Base-by-base conservation (phyloP, 2,888 invertebrate species). In the Drosophila prolongata region DNA sequence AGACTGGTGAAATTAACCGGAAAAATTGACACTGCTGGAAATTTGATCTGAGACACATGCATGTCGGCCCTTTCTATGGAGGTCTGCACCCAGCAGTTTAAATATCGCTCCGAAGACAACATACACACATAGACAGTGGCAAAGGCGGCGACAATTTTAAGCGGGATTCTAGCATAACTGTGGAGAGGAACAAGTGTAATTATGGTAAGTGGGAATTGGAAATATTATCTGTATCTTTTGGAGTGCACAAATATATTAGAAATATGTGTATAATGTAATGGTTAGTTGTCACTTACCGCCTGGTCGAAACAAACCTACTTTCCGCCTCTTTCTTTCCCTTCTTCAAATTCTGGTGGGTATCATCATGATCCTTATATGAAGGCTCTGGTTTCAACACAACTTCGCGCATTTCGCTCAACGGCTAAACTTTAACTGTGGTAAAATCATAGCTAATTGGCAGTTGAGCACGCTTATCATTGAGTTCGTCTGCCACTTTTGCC, bases 41-140 rank as follows among this genome's bases (percentile, higher is more conserved):
- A 90, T 1, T 76, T 55, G 50, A 90, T 90, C 75, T 87, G 80
- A n/a, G 91, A 89, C 14, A 90, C 79, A 42, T 90, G 91, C 6
- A 90, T 74, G 50, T 89, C 90, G 1, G 90, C 89, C 11, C 89
- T 79, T 42, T 89, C 87, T n/a, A 90, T 90, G 13, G 88, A 79
- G 24, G 90, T 90, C 55, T 90, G 88, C 1, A 87, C 89, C 87
- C 89, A 90, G 58, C 76, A 86, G 50, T 69, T 61, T 14, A 90
- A 90, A 34, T 90, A 89, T 3, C 86, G 78, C 19, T 76, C 71
- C 19, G 81, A 80, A 0, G 91, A 90, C 4, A 90, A 49, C 1
- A 78, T 37, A 6, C 81, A 70, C 0, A 90, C 78, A 37, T 90
- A 90, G 13, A 75, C 60, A 0, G 90, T 84, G 52, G 67, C 13